phyloP scores from a whole-genome alignment of 2,888 invertebrate species.

The Drosophila antonietae region DNA sequence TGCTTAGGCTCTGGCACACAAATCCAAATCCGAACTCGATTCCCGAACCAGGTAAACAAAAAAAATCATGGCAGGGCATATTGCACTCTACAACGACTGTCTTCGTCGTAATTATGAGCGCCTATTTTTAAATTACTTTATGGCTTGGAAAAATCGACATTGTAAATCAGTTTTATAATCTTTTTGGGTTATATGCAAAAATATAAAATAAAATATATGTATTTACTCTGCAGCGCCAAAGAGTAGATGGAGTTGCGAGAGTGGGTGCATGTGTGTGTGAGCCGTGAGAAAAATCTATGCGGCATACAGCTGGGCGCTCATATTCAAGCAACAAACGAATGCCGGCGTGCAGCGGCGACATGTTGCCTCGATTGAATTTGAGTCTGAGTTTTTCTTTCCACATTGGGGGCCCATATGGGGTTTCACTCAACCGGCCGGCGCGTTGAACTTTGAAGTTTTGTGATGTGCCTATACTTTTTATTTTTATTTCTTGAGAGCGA shows the following conservation, averaged over 20 bases:
- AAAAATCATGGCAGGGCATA: not conserved
- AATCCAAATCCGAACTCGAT: constrained; percentile 34
- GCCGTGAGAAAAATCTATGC: constrained; percentile 78
- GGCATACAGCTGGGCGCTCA: constrained; percentile 78
- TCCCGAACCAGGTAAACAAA: constrained; percentile 50
- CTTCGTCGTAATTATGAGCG: constrained; percentile 50
- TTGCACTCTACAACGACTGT: constrained; percentile 12
- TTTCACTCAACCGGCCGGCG: constrained; percentile 44
- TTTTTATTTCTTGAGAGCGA: constrained; percentile 23
- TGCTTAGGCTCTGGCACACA: constrained; percentile 31
- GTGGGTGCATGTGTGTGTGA: constrained; percentile 18
- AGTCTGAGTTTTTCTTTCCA: constrained; percentile 19
- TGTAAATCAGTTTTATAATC: constrained; percentile 38
- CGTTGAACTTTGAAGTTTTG: constrained; percentile 70
- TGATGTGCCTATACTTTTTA: constrained; percentile 7
- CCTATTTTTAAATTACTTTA: constrained; percentile 74
- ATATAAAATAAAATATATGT: not conserved
- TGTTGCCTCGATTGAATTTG: constrained; percentile 45
- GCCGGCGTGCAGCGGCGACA: constrained; percentile 24
- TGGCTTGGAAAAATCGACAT: constrained; percentile 27
- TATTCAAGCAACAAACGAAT: constrained; percentile 49
- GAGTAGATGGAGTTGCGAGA: not conserved
- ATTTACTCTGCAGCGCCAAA: constrained; percentile 1
- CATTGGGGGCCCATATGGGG: constrained; percentile 1
- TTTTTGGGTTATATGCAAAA: constrained; percentile 27